Evolutionary conservation across 2,113 vertebrate species (phyloP).

Genomic region (Gymnobelideus leadbeateri): DNA sequence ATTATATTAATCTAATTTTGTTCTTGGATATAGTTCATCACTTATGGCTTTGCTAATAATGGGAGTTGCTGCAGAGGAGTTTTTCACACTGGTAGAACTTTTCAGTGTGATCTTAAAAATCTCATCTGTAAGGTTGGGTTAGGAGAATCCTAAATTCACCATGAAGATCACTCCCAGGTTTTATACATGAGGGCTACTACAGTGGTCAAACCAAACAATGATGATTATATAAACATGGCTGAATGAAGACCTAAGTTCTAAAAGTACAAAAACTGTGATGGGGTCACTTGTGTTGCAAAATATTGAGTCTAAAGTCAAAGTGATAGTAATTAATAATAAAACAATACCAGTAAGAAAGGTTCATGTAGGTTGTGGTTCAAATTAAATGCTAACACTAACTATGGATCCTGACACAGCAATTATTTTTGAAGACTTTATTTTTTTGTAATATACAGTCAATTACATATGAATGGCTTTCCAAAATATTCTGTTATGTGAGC

Average conservation of each 20-base stretch:
- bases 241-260: slow-evolving; percentile 29
- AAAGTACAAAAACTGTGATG: slow-evolving; percentile 22
- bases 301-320: slow-evolving; percentile 7
- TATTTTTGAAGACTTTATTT: slow-evolving; percentile 14
- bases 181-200: slow-evolving; percentile 20
- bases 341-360: not conserved
- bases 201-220: slow-evolving; percentile 32
- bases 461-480: slow-evolving; percentile 18
- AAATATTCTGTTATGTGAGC: slow-evolving; percentile 35
- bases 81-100: not conserved
- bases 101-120: not conserved
- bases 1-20: not conserved
- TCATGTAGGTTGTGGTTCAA: slow-evolving; percentile 13
- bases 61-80: not conserved
- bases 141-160: slow-evolving; percentile 40
- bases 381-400: slow-evolving; percentile 35
- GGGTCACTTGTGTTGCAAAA: not conserved
- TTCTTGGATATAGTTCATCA: not conserved
- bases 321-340: not conserved
- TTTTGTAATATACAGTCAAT: slow-evolving; percentile 23
- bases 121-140: not conserved
- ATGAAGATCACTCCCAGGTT: slow-evolving; percentile 14
- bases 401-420: slow-evolving; percentile 26
- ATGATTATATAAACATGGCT: slow-evolving; percentile 26
- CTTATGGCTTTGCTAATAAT: not conserved